phyloP scores from a whole-genome alignment of 1,140 invertebrate genomes.

The Rhysida immarginata region DNA sequence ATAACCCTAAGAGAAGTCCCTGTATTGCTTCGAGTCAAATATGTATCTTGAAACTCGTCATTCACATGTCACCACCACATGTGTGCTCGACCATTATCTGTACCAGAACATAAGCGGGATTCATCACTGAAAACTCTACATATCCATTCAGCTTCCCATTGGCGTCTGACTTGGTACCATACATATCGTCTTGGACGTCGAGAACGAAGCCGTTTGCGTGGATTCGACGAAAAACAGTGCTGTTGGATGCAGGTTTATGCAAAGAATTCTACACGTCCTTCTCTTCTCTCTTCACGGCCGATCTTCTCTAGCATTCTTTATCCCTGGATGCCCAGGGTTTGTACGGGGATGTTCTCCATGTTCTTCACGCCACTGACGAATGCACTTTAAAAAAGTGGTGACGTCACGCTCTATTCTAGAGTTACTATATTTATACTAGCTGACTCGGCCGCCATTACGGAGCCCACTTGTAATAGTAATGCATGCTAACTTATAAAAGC shows the following conservation, averaged over 20 bases:
- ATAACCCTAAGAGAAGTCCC: too few species aligned
- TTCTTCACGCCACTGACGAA: neutral
- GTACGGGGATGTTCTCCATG: neutral
- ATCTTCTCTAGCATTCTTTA: neutral
- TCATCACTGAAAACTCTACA: neutral
- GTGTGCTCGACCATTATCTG: too few species aligned
- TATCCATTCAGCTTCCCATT: neutral
- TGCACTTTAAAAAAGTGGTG: neutral
- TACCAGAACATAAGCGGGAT: too few species aligned
- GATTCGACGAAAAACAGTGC: neutral
- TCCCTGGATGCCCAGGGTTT: neutral
- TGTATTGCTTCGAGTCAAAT: too few species aligned
- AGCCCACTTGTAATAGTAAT: too few species aligned
- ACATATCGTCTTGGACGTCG: neutral
- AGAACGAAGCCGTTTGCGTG: neutral
- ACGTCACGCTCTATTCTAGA: neutral
- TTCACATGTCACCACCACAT: too few species aligned
- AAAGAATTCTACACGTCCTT: neutral
- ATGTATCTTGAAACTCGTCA: too few species aligned
- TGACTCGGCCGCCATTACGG: too few species aligned
- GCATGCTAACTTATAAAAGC: too few species aligned
- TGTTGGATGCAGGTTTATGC: neutral
- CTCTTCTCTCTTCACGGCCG: neutral
- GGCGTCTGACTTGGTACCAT: neutral
- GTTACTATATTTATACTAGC: too few species aligned